phyloP scores from a whole-genome alignment of 2,888 invertebrate genomes.

The Formica aserva region DNA sequence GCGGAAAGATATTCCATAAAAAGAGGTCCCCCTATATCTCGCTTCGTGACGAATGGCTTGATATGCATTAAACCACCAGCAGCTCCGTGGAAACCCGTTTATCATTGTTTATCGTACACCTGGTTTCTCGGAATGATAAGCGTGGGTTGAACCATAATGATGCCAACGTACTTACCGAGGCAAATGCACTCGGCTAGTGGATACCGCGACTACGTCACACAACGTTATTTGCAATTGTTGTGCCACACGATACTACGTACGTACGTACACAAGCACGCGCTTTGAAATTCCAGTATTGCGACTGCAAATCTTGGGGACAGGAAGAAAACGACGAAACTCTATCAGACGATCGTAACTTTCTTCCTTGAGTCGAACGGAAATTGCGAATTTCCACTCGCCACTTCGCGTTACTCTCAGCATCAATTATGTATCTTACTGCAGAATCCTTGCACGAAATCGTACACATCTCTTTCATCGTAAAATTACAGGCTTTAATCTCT shows the following conservation, averaged over 20 bases:
- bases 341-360: constrained; percentile 36
- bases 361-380: constrained; percentile 30
- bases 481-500: neutral
- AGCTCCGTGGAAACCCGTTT: constrained; percentile 58
- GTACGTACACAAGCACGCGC: neutral
- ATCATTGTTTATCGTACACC: constrained; percentile 64
- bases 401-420: constrained; percentile 33
- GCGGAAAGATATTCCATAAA: constrained; percentile 21
- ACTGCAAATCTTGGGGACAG: constrained; percentile 8
- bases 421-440: constrained; percentile 40
- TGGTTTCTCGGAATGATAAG: constrained; percentile 56
- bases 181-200: constrained; percentile 41
- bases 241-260: neutral
- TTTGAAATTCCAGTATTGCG: constrained; percentile 2
- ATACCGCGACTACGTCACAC: neutral
- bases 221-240: constrained; percentile 12
- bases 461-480: neutral
- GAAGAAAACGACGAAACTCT: constrained; percentile 34
- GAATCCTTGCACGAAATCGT: neutral
- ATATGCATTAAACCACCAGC: constrained; percentile 46
- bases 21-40: neutral
- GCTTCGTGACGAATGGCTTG: constrained; percentile 43
- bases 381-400: constrained; percentile 33
- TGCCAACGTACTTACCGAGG: constrained; percentile 45
- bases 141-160: constrained; percentile 46